Base-by-base conservation (phyloP, 2,888 invertebrate genomes). In the Lasioglossum oenotherae region DNA sequence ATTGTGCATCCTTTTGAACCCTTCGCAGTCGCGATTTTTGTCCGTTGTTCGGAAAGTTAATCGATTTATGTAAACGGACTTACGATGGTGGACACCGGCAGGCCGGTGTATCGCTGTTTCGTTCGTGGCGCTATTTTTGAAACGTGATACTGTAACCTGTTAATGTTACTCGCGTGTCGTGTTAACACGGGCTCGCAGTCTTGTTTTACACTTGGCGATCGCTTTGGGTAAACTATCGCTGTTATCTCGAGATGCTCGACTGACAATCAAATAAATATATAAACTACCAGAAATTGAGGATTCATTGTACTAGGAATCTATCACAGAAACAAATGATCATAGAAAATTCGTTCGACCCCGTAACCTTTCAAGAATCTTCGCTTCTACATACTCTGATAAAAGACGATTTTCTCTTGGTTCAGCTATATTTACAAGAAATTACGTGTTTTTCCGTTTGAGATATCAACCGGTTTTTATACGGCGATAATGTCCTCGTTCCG, bases 121-220 rank as follows among this genome's bases (percentile, higher is more conserved):
- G 35, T 64, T 64, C 6, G 35, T 64, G 31, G 19, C 19, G 64
- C 64, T 31, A 31, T 31, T 64, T 64, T 64, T 31, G 64, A 31
- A 57, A 57, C n/a, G n/a, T 12, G 57, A 57, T 57, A 57, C 57
- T n/a, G 57, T 57, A 57, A 57, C 57, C n/a, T 57, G 57, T 57
- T 57, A 57, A 57, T n/a, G 57, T 57, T 57, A 57, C 57, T n/a
- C 57, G 57, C n/a, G 57, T 57, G n/a, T 57, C 57, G 57, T 57
- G 57, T 57, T 57, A 57, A 57, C 57, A 57, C n/a, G 57, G 57
- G 12, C 57, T 57, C 57, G n/a, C 12, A n/a, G 12, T 57, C 57
- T 57, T 57, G 57, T 57, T 57, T 57, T 57, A 57, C 57, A 4
- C 57, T 57, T 12, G n/a, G 57, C 57, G n/a, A n/a, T 4, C 57